These are phyloP conservation scores for Saimiri boliviensis DNA, from an alignment of 2,113 vertebrate genomes.

Conservation along the genomic window DNA sequence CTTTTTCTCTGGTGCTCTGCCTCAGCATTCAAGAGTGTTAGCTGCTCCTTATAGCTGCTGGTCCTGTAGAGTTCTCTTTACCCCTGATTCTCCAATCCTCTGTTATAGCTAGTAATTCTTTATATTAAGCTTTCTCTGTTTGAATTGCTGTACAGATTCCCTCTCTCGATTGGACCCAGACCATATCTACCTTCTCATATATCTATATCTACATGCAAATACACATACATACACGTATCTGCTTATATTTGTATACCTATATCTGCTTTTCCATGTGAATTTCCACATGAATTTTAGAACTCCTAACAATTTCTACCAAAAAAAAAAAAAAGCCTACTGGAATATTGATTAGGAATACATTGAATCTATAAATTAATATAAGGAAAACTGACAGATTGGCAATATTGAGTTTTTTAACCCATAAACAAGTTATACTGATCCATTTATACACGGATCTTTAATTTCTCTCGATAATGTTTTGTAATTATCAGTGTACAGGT, in stretches of 20 bases:
- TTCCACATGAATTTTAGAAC: constrained; percentile 20
- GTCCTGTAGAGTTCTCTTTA: neutral
- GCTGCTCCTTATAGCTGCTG: neutral
- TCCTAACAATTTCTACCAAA: neutral
- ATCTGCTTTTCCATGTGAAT: neutral
- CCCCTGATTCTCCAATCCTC: neutral
- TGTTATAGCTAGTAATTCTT: neutral
- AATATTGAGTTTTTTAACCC: neutral
- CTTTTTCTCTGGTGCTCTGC: neutral
- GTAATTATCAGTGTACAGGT: neutral
- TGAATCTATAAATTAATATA: constrained; percentile 11
- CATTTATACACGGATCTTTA: neutral
- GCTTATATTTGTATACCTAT: neutral
- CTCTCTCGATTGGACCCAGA: neutral
- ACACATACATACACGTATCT: neutral
- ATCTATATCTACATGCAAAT: too few species aligned
- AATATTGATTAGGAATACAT: neutral
- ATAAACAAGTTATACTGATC: neutral
- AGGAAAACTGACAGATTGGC: neutral
- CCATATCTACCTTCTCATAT: neutral
- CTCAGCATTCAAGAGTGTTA: neutral
- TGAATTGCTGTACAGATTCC: neutral
- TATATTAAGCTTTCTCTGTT: neutral
- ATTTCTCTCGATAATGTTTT: neutral
- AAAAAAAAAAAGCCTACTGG: neutral